Conservation (phyloP, 2,888 invertebrate genomes). For the Salpingus planirostris region DNA sequence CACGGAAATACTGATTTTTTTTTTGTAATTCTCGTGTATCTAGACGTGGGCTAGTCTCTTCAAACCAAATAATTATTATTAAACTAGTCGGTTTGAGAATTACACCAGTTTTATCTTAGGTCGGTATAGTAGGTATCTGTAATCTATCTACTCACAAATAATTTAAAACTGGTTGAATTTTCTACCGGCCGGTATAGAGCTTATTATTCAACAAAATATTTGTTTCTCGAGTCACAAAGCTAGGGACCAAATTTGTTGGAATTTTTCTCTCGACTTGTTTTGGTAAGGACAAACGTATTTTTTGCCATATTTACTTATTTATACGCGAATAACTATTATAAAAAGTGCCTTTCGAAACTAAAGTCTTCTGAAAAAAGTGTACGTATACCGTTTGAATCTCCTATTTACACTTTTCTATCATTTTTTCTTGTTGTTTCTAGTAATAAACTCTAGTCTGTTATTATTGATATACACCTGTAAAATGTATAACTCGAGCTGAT, state of each 20-base stretch:
- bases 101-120: too few species aligned
- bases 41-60: constrained; percentile 8
- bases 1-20: too few species aligned
- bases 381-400: constrained; percentile 7
- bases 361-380: constrained; percentile 6
- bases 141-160: too few species aligned
- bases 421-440: constrained; percentile 6
- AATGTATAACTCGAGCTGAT: constrained; percentile 3
- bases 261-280: constrained; percentile 2
- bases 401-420: constrained; percentile 7
- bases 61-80: constrained; percentile 8
- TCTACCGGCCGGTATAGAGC: too few species aligned
- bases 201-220: too few species aligned
- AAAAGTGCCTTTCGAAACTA: constrained; percentile 2
- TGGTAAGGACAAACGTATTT: constrained; percentile 6
- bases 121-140: too few species aligned
- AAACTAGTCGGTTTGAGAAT: too few species aligned
- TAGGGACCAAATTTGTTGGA: constrained; percentile 9
- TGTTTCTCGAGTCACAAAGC: neutral
- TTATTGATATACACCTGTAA: constrained; percentile 1
- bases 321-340: constrained; percentile 1
- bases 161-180: too few species aligned
- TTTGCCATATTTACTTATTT: too few species aligned
- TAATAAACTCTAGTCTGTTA: constrained; percentile 10
- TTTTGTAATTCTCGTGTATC: too few species aligned